Base-by-base conservation (phyloP, 2,113 vertebrate genomes). In the Pimephales promelas region DNA sequence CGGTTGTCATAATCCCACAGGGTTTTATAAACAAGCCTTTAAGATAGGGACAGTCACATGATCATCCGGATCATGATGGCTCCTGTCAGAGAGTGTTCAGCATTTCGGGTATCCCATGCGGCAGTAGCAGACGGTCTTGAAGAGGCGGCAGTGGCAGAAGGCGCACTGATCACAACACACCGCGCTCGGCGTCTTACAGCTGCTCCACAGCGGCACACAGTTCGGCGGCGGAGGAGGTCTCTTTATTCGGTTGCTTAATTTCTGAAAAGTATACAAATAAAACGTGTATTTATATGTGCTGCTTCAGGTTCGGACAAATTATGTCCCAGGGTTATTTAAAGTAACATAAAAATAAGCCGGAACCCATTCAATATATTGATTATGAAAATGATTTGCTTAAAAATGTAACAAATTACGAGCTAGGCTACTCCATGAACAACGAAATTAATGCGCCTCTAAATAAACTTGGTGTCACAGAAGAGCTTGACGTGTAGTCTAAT, bases 111-210 rank as follows among this genome's bases (percentile, higher is more conserved):
- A 95, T 18, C 95, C 92, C 88, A 94, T 90, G 2, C 93, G 94
- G 87, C 97, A 98, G 87, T 89, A 92, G 88, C 97, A 97, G 71
- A 93, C 89, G 0, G 95, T 96, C 86, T 94, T 92, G 87, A 98
- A 97, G 84, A 98, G 89, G 3, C 93, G 92, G 79, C 97, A 97
- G 47, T 94, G 93, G 91, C 97, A 97, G 79, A 94, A 88, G 45
- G 96, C 95, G 26, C 97, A 98, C 64, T 91, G 92, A 28, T 96
- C 91, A 34, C 97, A 98, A 89, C 97, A 98, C 2, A 93, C 91
- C 0, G 86, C 91, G 59, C 90, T 88, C 0, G 92, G 88, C 1
- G 94, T 92, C 80, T 92, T 96, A 92, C 97, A 98, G 93, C 89
- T 95, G 86, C 88, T 90, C 89, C 93, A 92, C 66, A 95, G 89